Evolutionary conservation across 2,888 invertebrate species (phyloP), one percentile per base, ranked within the genome.

Genomic region (Glyphotaelius pellucidus): DNA sequence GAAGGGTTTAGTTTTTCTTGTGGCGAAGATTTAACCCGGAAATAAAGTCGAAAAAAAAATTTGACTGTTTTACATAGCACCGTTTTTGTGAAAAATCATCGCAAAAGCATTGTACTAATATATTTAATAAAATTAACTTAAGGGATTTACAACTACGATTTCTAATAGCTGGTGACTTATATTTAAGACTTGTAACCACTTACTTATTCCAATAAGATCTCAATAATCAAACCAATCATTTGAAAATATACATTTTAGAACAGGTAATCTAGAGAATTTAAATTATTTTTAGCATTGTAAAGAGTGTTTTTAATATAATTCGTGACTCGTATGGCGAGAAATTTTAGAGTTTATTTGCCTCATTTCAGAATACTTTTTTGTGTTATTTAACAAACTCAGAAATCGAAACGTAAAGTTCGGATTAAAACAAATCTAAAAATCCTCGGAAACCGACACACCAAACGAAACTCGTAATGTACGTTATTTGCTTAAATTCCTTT

Each of bases 401-500:
- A 25, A 67, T 67, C 25, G 52, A 67, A 31, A 31, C 14, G 31
- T 15, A 67, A n/a, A 67, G 31, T 31, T 35, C 25, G 31, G 35
- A 11, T 31, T 88, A 88, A 88, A 88, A 35, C 15, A 88, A 30
- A 32, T 88, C 67, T 12, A 88, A 88, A 88, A 35, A 79, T 35
- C 3, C 30, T 67, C 32, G 32, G 67, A 88, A 67, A 88, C 31
- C 25, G 79, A 88, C 79, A 31, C 31, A 87, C 87, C 67, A 31
- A 47, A 52, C 52, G 31, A 88, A 42, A 32, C 52, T 88, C 79
- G 88, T 19, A 79, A 79, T 35, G 79, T 67, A 67, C 35, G 35
- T 88, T 79, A 31, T 67, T 83, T 79, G 32, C 88, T 79, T 52
- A 88, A 31, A 88, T 88, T 88, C 67, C 79, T 67, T 88, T 79